These are phyloP conservation scores for Chloromyia formosa DNA, from an alignment of 2,888 invertebrate genomes.

Conservation along the genomic window DNA sequence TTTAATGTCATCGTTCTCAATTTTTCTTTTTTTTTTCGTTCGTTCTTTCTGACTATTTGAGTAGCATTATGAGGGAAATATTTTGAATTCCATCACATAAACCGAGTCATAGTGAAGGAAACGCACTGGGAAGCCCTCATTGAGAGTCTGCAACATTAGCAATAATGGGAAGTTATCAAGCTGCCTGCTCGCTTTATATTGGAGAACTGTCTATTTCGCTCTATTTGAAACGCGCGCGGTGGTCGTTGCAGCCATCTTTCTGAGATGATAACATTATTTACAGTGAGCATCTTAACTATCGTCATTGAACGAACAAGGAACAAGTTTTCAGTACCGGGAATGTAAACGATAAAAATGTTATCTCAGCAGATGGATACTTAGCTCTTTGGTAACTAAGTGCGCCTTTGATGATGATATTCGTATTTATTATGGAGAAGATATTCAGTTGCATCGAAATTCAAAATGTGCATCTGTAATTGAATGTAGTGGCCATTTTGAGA, in stretches of 20 bases:
- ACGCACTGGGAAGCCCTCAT: not conserved
- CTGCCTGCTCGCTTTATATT: not conserved
- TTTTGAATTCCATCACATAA: slow-evolving; percentile 17
- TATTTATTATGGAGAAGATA: too few relatives aligned
- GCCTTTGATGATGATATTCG: too few relatives aligned
- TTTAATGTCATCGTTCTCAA: slow-evolving; percentile 23
- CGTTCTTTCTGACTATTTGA: slow-evolving; percentile 8
- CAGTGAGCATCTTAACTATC: not conserved
- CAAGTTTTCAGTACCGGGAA: too few relatives aligned
- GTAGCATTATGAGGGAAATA: slow-evolving; percentile 5
- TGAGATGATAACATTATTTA: slow-evolving; percentile 25
- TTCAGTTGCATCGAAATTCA: too few relatives aligned
- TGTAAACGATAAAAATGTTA: too few relatives aligned
- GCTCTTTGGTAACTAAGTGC: too few relatives aligned
- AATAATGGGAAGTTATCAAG: not conserved
- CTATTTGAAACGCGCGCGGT: not conserved
- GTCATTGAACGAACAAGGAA: too few relatives aligned
- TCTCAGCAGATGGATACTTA: too few relatives aligned
- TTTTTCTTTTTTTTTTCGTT: too few relatives aligned
- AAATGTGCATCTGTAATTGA: too few relatives aligned
- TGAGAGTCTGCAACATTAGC: not conserved
- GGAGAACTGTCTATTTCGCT: not conserved
- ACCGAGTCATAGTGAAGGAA: not conserved
- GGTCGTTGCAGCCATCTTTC: not conserved
- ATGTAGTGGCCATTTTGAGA: too few relatives aligned